These are phyloP conservation scores for silkworm (Bombyx mori) DNA, from an alignment of 1,140 invertebrate genomes.

Conservation along the genomic window DNA sequence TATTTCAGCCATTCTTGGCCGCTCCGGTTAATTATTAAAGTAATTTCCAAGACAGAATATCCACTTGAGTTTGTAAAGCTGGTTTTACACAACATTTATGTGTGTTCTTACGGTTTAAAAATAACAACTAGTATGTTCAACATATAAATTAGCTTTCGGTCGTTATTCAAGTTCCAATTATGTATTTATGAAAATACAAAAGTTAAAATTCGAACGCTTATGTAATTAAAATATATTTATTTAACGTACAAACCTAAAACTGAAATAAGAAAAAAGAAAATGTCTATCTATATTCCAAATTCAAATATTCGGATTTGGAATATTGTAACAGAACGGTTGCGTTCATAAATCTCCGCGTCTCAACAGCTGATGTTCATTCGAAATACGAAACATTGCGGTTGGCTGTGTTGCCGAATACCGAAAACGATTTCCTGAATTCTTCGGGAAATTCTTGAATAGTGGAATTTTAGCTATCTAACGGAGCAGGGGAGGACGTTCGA, in stretches of 20 bases:
- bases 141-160: too few relatives aligned
- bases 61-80: too few relatives aligned
- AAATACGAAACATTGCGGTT: conserved; percentile 31
- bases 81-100: too few relatives aligned
- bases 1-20: background rate
- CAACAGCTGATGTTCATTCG: conserved; percentile 56
- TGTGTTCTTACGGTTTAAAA: too few relatives aligned
- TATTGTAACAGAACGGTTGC: conserved; percentile 44
- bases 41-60: too few relatives aligned
- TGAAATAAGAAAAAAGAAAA: conserved; percentile 17
- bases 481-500: background rate
- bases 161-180: too few relatives aligned
- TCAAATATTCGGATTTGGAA: conserved; percentile 27
- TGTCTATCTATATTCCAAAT: conserved; percentile 21
- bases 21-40: too few relatives aligned
- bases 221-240: too few relatives aligned
- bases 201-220: background rate
- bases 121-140: too few relatives aligned
- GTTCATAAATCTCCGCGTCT: conserved; percentile 56
- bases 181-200: too few relatives aligned
- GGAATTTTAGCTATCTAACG: background rate
- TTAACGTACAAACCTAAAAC: background rate
- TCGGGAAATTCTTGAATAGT: background rate
- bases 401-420: background rate
- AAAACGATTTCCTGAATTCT: background rate